A percentile compares a stretch with the other conserved stretches of the same genome.
Evolutionary conservation across 1,140 invertebrate genomes (phyloP).

Genomic region (Xylocopa sonorina): DNA sequence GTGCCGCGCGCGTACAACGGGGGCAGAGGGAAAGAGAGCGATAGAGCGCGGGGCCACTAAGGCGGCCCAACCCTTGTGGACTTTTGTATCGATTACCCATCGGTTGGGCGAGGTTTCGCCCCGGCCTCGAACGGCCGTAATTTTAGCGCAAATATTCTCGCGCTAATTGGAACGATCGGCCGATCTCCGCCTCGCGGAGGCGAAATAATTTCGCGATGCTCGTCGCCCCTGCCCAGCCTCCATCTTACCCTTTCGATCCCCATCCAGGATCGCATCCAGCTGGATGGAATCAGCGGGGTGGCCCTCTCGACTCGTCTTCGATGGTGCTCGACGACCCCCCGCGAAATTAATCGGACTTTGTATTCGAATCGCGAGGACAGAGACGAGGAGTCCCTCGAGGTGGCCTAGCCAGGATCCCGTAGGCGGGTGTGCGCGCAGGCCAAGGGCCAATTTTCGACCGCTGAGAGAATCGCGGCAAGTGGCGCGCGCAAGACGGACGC

Average conservation of each 20-base stretch:
- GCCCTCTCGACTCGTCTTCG: background rate
- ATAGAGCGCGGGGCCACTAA: constrained; percentile 65
- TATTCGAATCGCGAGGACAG: constrained; percentile 7
- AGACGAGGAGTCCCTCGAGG: no score
- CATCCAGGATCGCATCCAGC: background rate
- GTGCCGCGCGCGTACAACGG: background rate
- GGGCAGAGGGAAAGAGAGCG: background rate
- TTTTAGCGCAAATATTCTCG: constrained; percentile 79
- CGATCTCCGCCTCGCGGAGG: constrained; percentile 42
- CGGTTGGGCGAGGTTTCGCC: constrained; percentile 76
- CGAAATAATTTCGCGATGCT: constrained; percentile 54
- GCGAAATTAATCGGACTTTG: constrained; percentile 26
- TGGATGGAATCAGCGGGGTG: no score
- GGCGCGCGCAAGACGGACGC: constrained; percentile 49
- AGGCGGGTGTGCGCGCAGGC: no score
- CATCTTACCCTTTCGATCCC: no score
- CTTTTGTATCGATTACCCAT: constrained; percentile 82
- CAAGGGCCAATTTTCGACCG: constrained; percentile 28
- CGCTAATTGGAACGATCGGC: constrained; percentile 73
- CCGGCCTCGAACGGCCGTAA: constrained; percentile 67
- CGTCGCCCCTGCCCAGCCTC: background rate
- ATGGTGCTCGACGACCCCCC: constrained; percentile 7
- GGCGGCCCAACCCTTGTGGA: constrained; percentile 81
- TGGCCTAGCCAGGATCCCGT: no score
- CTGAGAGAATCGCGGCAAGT: constrained; percentile 6